Evolutionary conservation across 2,113 vertebrate genomes (phyloP).

Genomic region (Chionomys nivalis): DNA sequence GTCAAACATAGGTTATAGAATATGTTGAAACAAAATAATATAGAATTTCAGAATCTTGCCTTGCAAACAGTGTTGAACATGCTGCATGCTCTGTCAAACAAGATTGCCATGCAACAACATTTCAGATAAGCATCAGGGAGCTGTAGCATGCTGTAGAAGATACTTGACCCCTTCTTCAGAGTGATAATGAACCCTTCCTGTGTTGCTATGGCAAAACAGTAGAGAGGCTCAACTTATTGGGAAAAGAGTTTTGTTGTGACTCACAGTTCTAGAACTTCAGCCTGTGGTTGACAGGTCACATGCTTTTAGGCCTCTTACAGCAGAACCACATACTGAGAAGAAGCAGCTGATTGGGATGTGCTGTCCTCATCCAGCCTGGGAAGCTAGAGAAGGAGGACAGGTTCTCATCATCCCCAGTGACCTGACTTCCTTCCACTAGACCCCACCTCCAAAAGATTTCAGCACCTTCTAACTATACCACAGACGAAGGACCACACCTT

Average conservation of each 20-base stretch:
- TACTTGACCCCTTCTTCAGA: neutral
- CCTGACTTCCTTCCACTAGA: neutral
- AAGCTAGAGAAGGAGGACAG: neutral
- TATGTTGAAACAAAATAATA: neutral
- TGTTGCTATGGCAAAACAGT: neutral
- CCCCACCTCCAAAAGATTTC: neutral
- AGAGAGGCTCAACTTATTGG: neutral
- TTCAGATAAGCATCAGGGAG: neutral
- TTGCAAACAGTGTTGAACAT: conserved; percentile 1
- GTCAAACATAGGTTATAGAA: neutral
- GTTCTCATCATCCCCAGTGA: neutral
- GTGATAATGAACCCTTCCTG: neutral
- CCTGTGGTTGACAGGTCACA: neutral
- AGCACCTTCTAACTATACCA: neutral
- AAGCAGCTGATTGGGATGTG: neutral
- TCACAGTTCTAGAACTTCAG: neutral
- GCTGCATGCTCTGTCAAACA: neutral
- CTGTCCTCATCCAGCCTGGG: neutral
- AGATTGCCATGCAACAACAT: neutral
- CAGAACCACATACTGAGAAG: neutral
- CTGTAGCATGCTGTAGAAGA: neutral
- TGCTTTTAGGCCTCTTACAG: neutral
- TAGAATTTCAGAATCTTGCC: neutral
- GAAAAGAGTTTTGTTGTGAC: neutral
- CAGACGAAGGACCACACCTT: neutral